phyloP scores from a whole-genome alignment of 1,140 invertebrate species.

The Asbolus verrucosus region DNA sequence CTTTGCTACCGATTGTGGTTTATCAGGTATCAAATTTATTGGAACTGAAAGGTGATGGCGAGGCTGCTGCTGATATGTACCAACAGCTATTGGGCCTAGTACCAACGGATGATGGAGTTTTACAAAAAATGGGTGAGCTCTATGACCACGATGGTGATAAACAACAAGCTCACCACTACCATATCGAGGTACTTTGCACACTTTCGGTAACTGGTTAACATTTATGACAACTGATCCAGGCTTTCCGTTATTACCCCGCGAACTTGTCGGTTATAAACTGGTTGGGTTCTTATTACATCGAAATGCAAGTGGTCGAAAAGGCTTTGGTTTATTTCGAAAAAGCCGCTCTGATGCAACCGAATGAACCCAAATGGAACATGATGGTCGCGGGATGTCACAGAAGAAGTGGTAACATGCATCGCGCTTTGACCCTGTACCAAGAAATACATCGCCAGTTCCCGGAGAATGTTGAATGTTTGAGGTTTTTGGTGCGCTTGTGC shows the following conservation, averaged over 20 bases:
- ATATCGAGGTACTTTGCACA: slow-evolving; percentile 81
- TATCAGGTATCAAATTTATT: slow-evolving; percentile 89
- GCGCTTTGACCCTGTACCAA: slow-evolving; percentile 83
- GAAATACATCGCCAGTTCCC: slow-evolving; percentile 83
- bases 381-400: slow-evolving; percentile 87
- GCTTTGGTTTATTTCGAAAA: slow-evolving; percentile 90
- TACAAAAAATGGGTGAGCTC: slow-evolving; percentile 87
- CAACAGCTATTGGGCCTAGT: slow-evolving; percentile 87
- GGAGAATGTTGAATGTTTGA: slow-evolving; percentile 88
- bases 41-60: slow-evolving; percentile 79
- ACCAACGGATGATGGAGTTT: slow-evolving; percentile 85
- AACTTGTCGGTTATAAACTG: slow-evolving; percentile 92
- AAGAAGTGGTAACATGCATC: slow-evolving; percentile 84
- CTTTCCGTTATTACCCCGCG: slow-evolving; percentile 90
- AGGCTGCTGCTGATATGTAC: slow-evolving; percentile 86
- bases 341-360: slow-evolving; percentile 88
- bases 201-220: not conserved
- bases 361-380: slow-evolving; percentile 86
- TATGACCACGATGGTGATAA: slow-evolving; percentile 89
- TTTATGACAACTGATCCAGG: slow-evolving; percentile 68
- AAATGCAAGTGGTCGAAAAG: slow-evolving; percentile 89
- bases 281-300: slow-evolving; percentile 91
- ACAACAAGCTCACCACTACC: slow-evolving; percentile 92
- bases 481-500: slow-evolving; percentile 85
- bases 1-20: slow-evolving; percentile 81